Percentiles rank a stretch among this genome's conserved stretches.
Conservation (phyloP, 2,888 invertebrate species). For the Cephalotes varians region DNA sequence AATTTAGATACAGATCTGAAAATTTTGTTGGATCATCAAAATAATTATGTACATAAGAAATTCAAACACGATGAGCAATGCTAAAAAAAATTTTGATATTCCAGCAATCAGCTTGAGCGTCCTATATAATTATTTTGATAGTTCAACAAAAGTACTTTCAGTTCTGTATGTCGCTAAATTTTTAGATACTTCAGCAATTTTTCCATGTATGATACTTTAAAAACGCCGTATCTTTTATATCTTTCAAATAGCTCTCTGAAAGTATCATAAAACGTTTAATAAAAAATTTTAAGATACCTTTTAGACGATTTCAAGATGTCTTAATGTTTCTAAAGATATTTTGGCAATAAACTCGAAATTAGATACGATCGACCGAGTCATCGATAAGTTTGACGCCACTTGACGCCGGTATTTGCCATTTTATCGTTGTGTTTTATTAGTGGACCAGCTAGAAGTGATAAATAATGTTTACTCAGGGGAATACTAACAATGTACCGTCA, state of each 20-base stretch:
- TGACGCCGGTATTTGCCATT: not conserved
- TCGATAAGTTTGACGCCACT: slow-evolving; percentile 39
- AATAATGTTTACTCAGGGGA: slow-evolving; percentile 44
- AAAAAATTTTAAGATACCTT: not conserved
- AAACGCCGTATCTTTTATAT: too few species aligned
- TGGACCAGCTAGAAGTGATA: slow-evolving; percentile 32
- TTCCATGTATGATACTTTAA: too few species aligned
- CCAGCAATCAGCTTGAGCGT: too few species aligned
- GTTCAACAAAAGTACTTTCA: too few species aligned
- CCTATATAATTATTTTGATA: too few species aligned
- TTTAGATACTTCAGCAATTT: too few species aligned
- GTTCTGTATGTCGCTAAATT: too few species aligned
- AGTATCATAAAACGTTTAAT: not conserved
- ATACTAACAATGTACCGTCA: slow-evolving; percentile 42
- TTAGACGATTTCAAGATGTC: not conserved
- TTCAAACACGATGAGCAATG: too few species aligned
- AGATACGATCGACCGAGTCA: slow-evolving; percentile 22
- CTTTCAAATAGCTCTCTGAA: not conserved
- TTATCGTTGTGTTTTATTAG: slow-evolving; percentile 31
- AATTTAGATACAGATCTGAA: too few species aligned
- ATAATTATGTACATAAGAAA: too few species aligned
- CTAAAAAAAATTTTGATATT: too few species aligned
- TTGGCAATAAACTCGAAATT: not conserved
- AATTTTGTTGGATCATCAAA: too few species aligned
- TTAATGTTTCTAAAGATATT: not conserved